A percentile compares a stretch with the other conserved stretches of the same genome.
Evolutionary conservation across 2,113 vertebrate species (phyloP).

Genomic region (Phainopepla nitens): DNA sequence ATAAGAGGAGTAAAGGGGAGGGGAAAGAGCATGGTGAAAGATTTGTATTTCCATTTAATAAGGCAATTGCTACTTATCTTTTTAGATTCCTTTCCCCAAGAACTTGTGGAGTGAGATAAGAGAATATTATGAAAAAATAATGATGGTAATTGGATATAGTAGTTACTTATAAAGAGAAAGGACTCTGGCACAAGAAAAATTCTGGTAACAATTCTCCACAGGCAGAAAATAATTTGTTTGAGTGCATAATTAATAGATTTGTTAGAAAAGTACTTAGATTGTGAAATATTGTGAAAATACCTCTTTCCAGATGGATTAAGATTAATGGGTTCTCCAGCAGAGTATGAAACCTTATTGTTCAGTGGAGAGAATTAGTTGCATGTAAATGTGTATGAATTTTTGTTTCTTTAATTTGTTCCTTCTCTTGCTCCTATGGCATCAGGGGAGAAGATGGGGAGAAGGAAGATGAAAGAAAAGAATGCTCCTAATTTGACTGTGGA

Average conservation of each 20-base stretch:
- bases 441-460: neutral
- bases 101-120: neutral
- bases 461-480: constrained; percentile 12
- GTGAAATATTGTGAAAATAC: constrained; percentile 67
- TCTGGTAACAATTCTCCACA: constrained; percentile 58
- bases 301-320: constrained; percentile 70
- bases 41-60: neutral
- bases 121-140: neutral
- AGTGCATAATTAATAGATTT: constrained; percentile 77
- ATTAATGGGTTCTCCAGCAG: constrained; percentile 67
- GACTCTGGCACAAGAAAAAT: constrained; percentile 47
- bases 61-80: neutral
- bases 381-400: constrained; percentile 46
- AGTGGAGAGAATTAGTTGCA: constrained; percentile 45
- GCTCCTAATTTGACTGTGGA: constrained; percentile 48
- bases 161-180: constrained; percentile 30
- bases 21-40: neutral
- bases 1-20: neutral
- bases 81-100: neutral
- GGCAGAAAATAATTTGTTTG: constrained; percentile 72
- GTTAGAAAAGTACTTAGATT: constrained; percentile 73
- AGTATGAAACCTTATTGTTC: constrained; percentile 64
- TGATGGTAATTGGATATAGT: neutral
- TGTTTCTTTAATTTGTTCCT: constrained; percentile 39
- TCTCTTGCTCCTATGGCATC: constrained; percentile 19